Percentiles rank a stretch among this genome's conserved stretches.
phyloP scores from a whole-genome alignment of 2,797 vertebrate genomes.

The Hippopotamyrus pictus region DNA sequence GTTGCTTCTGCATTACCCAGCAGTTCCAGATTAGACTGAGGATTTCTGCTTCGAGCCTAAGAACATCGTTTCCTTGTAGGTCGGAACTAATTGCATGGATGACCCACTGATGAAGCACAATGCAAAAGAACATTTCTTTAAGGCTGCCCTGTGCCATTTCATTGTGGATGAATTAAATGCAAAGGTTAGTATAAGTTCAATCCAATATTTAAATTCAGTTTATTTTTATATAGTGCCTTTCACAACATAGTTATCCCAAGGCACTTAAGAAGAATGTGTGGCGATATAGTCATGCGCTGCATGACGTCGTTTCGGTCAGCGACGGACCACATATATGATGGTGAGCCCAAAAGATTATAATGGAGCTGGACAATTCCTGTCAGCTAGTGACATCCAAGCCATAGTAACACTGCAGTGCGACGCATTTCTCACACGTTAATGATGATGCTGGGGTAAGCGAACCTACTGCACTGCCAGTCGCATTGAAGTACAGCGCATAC shows the following conservation, averaged over 20 bases:
- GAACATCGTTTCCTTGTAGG: conserved; percentile 51
- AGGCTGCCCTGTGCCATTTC: conserved; percentile 94
- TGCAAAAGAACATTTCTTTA: conserved; percentile 99
- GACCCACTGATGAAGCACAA: conserved; percentile 95
- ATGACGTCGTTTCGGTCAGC: neutral
- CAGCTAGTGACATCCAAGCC: neutral
- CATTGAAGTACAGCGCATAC: neutral
- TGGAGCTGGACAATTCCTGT: neutral
- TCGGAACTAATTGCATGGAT: conserved; percentile 93
- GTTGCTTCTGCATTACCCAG: neutral
- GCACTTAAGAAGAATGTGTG: neutral
- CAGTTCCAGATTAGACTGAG: neutral
- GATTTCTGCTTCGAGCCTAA: neutral
- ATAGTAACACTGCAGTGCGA: neutral
- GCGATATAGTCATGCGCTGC: neutral
- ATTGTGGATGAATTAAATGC: conserved; percentile 96
- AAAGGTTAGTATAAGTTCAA: conserved; percentile 60
- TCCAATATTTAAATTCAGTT: neutral
- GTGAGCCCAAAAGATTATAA: neutral
- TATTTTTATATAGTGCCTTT: neutral
- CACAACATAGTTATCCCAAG: neutral
- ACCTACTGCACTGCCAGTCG: neutral
- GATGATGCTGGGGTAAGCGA: neutral
- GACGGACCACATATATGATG: neutral
- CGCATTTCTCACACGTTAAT: neutral